These are phyloP conservation scores for Tamandua tetradactyla DNA, from an alignment of 2,797 vertebrate species.

Conservation along the genomic window DNA sequence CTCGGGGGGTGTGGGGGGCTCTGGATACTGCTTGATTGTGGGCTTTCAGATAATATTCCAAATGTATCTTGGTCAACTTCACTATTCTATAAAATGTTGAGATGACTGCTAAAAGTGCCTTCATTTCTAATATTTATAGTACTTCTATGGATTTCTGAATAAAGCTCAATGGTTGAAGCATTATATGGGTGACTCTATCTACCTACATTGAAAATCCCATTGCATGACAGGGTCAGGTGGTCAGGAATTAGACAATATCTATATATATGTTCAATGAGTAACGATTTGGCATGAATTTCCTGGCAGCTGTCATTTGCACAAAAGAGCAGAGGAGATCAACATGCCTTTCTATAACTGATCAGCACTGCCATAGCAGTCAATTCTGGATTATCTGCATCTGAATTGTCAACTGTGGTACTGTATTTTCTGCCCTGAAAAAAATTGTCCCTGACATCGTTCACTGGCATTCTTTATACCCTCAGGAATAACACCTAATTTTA, in stretches of 20 bases:
- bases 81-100: not conserved
- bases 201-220: not conserved
- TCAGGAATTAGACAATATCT: too few species aligned
- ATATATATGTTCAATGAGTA: not conserved
- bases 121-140: not conserved
- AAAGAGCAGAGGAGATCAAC: not conserved
- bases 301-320: not conserved
- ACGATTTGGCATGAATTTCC: not conserved
- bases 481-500: constrained; percentile 49
- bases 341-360: not conserved
- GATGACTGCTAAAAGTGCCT: not conserved
- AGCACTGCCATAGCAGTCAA: not conserved
- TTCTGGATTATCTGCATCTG: not conserved
- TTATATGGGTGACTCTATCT: not conserved
- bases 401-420: not conserved
- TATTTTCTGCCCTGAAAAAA: constrained; percentile 20
- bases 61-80: not conserved
- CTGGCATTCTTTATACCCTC: not conserved
- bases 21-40: not conserved
- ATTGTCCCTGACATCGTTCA: not conserved
- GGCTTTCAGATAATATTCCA: not conserved
- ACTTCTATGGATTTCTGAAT: not conserved
- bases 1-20: too few species aligned
- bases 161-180: not conserved
- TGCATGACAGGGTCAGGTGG: not conserved